phyloP scores from a whole-genome alignment of 2,888 invertebrate species.

The Drosophila mulleri region DNA sequence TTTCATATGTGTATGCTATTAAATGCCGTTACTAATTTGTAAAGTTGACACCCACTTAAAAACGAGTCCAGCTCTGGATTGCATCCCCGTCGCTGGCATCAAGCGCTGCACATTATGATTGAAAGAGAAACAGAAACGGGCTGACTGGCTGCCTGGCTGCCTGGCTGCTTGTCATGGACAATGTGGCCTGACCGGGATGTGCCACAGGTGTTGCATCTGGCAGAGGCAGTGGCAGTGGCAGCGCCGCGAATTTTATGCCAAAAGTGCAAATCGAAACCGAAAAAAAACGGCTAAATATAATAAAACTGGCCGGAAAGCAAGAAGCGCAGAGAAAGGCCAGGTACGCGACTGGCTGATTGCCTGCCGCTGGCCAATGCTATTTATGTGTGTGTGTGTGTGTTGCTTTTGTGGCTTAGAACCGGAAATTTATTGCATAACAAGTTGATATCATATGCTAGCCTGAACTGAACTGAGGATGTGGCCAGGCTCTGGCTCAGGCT shows the following conservation, averaged over 20 bases:
- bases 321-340: conserved; percentile 14
- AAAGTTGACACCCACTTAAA: conserved; percentile 72
- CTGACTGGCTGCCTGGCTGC: conserved; percentile 28
- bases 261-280: conserved; percentile 33
- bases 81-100: not conserved
- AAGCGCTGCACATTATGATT: conserved; percentile 46
- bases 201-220: conserved; percentile 49
- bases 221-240: not conserved
- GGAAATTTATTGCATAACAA: conserved; percentile 82
- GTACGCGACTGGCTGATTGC: conserved; percentile 18
- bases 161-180: conserved; percentile 24
- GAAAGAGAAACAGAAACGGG: conserved; percentile 46
- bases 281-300: conserved; percentile 1
- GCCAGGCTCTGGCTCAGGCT: conserved; percentile 2
- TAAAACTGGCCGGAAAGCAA: conserved; percentile 9
- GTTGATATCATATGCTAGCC: conserved; percentile 67
- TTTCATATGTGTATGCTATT: conserved; percentile 33
- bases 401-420: conserved; percentile 62
- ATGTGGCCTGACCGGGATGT: conserved; percentile 11
- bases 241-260: conserved; percentile 19
- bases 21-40: conserved; percentile 71
- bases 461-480: conserved; percentile 24
- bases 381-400: conserved; percentile 22
- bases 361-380: conserved; percentile 44
- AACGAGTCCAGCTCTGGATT: conserved; percentile 36